Base-by-base conservation (phyloP, 2,888 invertebrate species). In the Copidosoma aretas region DNA sequence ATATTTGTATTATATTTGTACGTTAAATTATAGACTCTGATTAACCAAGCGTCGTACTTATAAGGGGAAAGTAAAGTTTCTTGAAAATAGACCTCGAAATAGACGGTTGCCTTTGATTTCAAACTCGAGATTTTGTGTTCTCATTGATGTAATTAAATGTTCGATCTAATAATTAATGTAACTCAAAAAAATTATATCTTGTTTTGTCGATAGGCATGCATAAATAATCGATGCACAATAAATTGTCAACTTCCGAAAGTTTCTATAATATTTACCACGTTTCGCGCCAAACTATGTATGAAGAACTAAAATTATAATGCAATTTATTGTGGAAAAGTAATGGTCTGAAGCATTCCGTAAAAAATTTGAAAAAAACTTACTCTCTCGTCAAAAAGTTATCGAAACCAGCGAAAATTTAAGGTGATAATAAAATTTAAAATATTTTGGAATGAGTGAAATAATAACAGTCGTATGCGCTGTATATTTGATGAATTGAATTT, bases 1-100 rank as follows among this genome's bases (percentile, higher is more conserved):
- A 81, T 79, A 82, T 82, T 83, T 83, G 82, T 83, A 83, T 83
- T 82, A 81, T 79, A 82, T 82, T 83, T 83, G 82, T 83, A 83
- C 82, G 82, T 83, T 82, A 78, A 82, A 82, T 82, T 82, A 77
- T 82, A 82, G 80, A 80, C 79, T 80, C 77, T 79, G 81, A 80
- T 57, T 58, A 54, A 82, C 78, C 76, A 78, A 76, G 71, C 75
- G 73, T 71, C 75, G 74, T 76, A 76, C 77, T 79, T 78, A 76
- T n/a, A 19, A 22, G 22, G 73, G 73, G 70, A 73, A 69, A 74
- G 73, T 70, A 64, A 72, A 73, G 58, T 54, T 64, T 41, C 53
- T 22, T 54, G 60, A 57, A 64, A 56, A 61, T 65, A 53, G 68
- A 49, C 68, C 57, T 58, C n/a, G n/a, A n/a, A n/a, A n/a, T n/a